These are phyloP conservation scores for Dioctria linearis DNA, from an alignment of 2,888 invertebrate genomes.

Conservation along the genomic window DNA sequence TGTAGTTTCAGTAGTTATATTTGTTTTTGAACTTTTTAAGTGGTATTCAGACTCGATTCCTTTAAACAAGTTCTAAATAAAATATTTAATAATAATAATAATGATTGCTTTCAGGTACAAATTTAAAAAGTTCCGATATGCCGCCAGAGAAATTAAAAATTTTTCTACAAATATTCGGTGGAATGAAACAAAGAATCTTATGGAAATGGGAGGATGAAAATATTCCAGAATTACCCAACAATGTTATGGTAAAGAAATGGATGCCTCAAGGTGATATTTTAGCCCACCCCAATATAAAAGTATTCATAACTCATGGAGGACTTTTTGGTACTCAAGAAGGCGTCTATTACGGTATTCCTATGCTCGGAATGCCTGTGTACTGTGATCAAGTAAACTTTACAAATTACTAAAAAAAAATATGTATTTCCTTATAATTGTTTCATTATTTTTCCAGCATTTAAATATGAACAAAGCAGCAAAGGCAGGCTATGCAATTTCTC, in stretches of 20 bases:
- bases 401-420: slow-evolving; percentile 4
- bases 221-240: slow-evolving; percentile 67
- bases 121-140: slow-evolving; percentile 70
- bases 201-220: slow-evolving; percentile 73
- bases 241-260: slow-evolving; percentile 73
- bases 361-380: slow-evolving; percentile 71
- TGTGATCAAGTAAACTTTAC: slow-evolving; percentile 68
- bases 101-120: slow-evolving; percentile 66
- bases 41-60: no score
- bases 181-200: slow-evolving; percentile 70
- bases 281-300: slow-evolving; percentile 70
- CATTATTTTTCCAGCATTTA: slow-evolving; percentile 64
- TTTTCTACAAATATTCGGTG: slow-evolving; percentile 70
- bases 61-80: no score
- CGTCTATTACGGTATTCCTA: slow-evolving; percentile 69
- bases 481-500: slow-evolving; percentile 67
- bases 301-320: slow-evolving; percentile 72
- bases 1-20: no score
- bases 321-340: slow-evolving; percentile 71
- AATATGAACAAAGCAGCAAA: slow-evolving; percentile 68
- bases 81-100: no score
- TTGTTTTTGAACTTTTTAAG: no score
- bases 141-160: slow-evolving; percentile 67
- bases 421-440: slow-evolving; percentile 47
- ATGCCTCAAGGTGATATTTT: slow-evolving; percentile 73